phyloP scores from a whole-genome alignment of 2,113 vertebrate species.

The Salminus brasiliensis region DNA sequence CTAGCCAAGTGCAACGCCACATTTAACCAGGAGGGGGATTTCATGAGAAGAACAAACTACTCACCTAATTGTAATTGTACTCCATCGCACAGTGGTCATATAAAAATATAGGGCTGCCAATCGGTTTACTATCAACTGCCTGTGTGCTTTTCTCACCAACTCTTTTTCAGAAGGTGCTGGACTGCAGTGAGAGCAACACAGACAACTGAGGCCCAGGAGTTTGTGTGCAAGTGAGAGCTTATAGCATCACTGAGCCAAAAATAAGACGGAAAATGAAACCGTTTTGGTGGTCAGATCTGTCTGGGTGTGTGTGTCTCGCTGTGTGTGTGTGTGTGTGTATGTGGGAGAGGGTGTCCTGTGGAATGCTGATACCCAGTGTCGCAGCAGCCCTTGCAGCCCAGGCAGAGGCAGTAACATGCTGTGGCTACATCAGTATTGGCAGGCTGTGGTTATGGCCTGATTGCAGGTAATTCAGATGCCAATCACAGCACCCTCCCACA shows the following conservation, averaged over 20 bases:
- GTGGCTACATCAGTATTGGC: slow-evolving; percentile 49
- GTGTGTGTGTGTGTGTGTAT: background rate
- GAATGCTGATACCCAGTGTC: slow-evolving; percentile 21
- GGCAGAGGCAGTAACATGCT: slow-evolving; percentile 23
- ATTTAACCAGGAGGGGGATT: no score
- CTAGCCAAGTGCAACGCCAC: no score
- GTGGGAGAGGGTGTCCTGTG: slow-evolving; percentile 4
- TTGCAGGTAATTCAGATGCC: slow-evolving; percentile 56
- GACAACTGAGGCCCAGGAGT: slow-evolving; percentile 2
- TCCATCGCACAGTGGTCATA: no score
- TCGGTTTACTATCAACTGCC: no score
- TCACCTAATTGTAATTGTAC: no score
- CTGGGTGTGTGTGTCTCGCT: slow-evolving; percentile 4
- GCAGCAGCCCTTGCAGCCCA: slow-evolving; percentile 8
- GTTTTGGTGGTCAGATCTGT: background rate
- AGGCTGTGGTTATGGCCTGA: slow-evolving; percentile 57
- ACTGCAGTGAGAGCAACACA: slow-evolving; percentile 5
- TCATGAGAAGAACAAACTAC: no score
- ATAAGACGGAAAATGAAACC: background rate
- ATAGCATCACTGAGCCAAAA: background rate
- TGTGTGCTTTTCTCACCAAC: background rate
- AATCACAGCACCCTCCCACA: slow-evolving; percentile 34
- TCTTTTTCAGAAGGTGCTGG: background rate
- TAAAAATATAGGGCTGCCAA: background rate
- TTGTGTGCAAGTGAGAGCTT: background rate